Evolutionary conservation across 53 echinoderm and acorn worm species (phyloP).

Genomic region (Luidia sarsii): DNA sequence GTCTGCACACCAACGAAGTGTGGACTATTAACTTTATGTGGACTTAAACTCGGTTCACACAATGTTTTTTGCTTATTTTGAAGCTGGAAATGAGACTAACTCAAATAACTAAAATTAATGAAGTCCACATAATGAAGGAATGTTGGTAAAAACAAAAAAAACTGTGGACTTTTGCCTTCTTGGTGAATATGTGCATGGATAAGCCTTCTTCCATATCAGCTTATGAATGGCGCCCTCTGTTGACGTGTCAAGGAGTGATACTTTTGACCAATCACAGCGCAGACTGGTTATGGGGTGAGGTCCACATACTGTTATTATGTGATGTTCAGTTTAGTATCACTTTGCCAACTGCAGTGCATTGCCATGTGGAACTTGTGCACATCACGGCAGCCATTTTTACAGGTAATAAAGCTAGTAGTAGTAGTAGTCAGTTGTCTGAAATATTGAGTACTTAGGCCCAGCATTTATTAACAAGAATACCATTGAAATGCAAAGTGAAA

Average conservation of each 20-base stretch:
- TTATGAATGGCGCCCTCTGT: neutral
- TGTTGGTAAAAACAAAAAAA: neutral
- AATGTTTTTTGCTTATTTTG: slow-evolving; percentile 5
- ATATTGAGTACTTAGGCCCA: too few species aligned
- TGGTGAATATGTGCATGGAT: too few species aligned
- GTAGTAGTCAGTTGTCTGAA: too few species aligned
- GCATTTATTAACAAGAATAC: too few species aligned
- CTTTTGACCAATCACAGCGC: slow-evolving; percentile 22
- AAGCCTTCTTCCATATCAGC: neutral
- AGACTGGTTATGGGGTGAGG: neutral
- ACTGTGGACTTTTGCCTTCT: neutral
- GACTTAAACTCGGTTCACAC: slow-evolving; percentile 14
- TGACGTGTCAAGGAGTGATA: neutral
- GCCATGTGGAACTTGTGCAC: too few species aligned
- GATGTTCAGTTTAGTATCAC: neutral
- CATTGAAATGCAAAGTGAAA: too few species aligned
- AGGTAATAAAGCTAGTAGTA: too few species aligned
- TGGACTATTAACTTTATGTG: slow-evolving; percentile 1
- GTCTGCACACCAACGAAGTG: slow-evolving; percentile 23
- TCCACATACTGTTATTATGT: neutral
- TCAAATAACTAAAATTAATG: neutral
- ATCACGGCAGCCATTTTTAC: too few species aligned
- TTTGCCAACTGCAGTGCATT: neutral
- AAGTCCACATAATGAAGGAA: slow-evolving; percentile 13
- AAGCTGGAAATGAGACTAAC: neutral